Evolutionary conservation across 2,113 vertebrate species (phyloP).

Genomic region (Dasyprocta punctata): DNA sequence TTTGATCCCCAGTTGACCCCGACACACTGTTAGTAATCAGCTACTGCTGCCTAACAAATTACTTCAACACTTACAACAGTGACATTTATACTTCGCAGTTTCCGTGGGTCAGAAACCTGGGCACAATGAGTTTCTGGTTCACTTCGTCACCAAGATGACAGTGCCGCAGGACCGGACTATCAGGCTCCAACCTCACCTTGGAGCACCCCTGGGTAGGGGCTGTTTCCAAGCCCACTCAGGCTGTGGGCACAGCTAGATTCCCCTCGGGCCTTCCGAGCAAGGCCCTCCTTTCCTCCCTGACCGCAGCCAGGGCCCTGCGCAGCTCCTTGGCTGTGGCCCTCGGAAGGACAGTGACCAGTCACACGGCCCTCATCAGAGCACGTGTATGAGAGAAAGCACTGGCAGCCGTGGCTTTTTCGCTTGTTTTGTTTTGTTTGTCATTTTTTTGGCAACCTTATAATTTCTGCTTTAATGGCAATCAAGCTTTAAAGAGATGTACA

Average conservation of each 20-base stretch:
- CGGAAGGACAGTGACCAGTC: fast-evolving
- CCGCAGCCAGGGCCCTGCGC: background rate
- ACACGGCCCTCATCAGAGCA: background rate
- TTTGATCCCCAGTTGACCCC: background rate
- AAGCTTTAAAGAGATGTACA: constrained; percentile 80
- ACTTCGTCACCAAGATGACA: background rate
- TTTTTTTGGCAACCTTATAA: constrained; percentile 78
- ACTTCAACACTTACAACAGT: background rate
- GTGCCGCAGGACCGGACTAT: background rate
- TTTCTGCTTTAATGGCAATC: constrained; percentile 84
- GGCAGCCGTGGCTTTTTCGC: background rate
- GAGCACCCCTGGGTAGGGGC: background rate
- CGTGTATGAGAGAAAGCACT: background rate
- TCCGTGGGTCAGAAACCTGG: background rate
- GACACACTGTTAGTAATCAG: background rate
- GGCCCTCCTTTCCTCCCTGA: background rate
- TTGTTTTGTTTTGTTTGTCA: background rate
- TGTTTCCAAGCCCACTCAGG: background rate
- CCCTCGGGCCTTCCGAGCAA: background rate
- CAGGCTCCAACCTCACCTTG: background rate
- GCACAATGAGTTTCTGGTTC: background rate
- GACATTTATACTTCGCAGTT: background rate
- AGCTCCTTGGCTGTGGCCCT: background rate
- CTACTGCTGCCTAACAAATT: background rate
- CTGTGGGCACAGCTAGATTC: background rate